Base-by-base conservation (phyloP, 2,113 vertebrate genomes). In the Xiphophorus couchianus region DNA sequence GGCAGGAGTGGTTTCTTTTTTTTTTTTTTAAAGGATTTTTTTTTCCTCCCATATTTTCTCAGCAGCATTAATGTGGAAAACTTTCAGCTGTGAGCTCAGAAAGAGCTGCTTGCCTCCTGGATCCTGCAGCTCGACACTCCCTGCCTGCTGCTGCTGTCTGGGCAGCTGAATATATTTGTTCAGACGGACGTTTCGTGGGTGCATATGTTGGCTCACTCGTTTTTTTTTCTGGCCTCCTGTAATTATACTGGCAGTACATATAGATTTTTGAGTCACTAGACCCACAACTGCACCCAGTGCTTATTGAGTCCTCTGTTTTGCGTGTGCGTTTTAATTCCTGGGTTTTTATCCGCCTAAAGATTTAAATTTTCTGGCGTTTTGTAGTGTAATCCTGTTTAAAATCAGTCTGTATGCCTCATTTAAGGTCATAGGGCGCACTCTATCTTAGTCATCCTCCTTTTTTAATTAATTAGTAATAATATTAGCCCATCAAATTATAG, bases 1-100 rank as follows among this genome's bases (percentile, higher is more conserved):
- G 71, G 66, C 74, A 69, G 79, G 84, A 66, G 81, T 79, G 33
- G 22, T 54, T 54, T 39, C 0, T 51, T 22, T 74, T 83, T 62
- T 67, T 78, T 86, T 80, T 77, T 67, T 5, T 77, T 35, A 10
- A 37, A 11, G 35, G 35, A 37, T 37, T 76, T 83, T 67, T 67
- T 80, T 77, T 67, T 7, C 76, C 60, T 83, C 69, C 73, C n/a
- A 39, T 48, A 67, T 79, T 58, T 37, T 73, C 74, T 79, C 73
- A 84, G 71, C 70, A 35, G 28, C 69, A 64, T 71, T 82, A 76
- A 87, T 76, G 74, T 69, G 51, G 63, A 71, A 37, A 83, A 48
- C 42, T 71, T 61, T 33, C 68, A 69, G 76, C 71, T 80, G 61
- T 51, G 70, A 81, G 77, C 70, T 37, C 1, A 29, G 74, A 33